Evolutionary conservation across 2,113 vertebrate species (phyloP), one percentile per base, ranked within the genome.

Genomic region (Cyanistes caeruleus): DNA sequence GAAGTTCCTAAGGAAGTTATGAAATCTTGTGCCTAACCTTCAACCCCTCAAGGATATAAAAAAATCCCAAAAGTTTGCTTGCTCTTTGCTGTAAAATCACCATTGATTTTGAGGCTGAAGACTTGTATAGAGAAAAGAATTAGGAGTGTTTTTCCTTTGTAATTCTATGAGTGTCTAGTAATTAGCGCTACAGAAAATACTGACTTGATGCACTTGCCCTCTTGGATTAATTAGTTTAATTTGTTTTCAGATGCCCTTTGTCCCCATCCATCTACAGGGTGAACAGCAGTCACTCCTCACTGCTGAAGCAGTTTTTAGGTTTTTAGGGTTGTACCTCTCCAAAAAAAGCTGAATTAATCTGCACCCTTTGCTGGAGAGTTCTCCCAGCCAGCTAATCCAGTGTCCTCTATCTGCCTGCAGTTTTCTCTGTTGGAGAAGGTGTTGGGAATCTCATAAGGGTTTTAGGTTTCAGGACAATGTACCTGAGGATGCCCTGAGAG

Each of bases 21-120:
- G 79, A 84, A 85, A 51, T 43, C 76, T 93, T 87, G 52, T 75
- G 75, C 85, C 51, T 77, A 56, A 89, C 74, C 87, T 94, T 94
- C 89, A 88, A 43, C 74, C 59, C 43, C 48, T 52, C 49, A 77
- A 63, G 73, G 76, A 88, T 67, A 81, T 70, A 35, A 95, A 77
- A 68, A 89, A 44, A 76, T 25, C 35, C 53, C 43, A 23, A 64
- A 89, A 43, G 52, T 79, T 87, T 44, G 2, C 35, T 92, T 90
- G 43, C 44, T 70, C 3, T 76, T 90, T 84, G 53, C 64, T 77
- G 44, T 75, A 68, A 67, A 83, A 95, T 21, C 18, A 13, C 30
- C 79, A 64, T 63, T 89, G 67, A 84, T 86, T 93, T 91, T 84
- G 69, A 76, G 60, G n/a, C 60, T 90, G 27, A 22, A 72, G 48